Base-by-base conservation (phyloP, 2,113 vertebrate genomes). In the Scomber colias region DNA sequence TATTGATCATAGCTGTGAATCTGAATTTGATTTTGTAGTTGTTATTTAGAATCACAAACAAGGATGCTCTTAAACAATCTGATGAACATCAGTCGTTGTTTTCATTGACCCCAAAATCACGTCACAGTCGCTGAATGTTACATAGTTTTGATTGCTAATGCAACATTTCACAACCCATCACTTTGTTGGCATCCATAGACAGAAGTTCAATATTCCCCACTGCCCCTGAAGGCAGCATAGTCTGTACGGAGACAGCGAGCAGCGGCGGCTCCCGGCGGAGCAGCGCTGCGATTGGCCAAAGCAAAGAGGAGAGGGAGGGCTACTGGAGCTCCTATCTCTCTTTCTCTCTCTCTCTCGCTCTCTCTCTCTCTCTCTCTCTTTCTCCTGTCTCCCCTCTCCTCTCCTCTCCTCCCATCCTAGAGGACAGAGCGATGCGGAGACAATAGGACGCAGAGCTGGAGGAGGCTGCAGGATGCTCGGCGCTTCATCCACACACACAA, bases 161-260 rank as follows among this genome's bases (percentile, higher is more conserved):
- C 35, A 40, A 40, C 35, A 40, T 40, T 40, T 40, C 7, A 40
- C 35, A 9, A 40, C 35, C 7, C 31, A 9, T 40, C 9, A 40
- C 35, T 40, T 40, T 40, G 35, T 40, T 40, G 9, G 6, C 35
- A 40, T 40, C 35, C 7, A 40, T 40, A 40, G 24, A 27, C 24
- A 27, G 35, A 7, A 40, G 6, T 7, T 9, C 15, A 2, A 50
- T 40, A 67, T 75, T 73, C 67, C 86, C 83, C 21, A 81, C 63
- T 0, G 30, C 6, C 45, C 56, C 0, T 86, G 82, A 91, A 92
- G 13, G 83, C 81, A 71, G 30, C 86, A 31, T 92, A 93, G 89
- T 95, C 93, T 95, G 93, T 92, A 92, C 75, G 88, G 93, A 94
- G 91, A 94, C 93, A 93, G 90, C 77, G 81, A 79, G 81, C 81